Base-by-base conservation (phyloP, 2,888 invertebrate species). In the Scaptomyza tumidula region DNA sequence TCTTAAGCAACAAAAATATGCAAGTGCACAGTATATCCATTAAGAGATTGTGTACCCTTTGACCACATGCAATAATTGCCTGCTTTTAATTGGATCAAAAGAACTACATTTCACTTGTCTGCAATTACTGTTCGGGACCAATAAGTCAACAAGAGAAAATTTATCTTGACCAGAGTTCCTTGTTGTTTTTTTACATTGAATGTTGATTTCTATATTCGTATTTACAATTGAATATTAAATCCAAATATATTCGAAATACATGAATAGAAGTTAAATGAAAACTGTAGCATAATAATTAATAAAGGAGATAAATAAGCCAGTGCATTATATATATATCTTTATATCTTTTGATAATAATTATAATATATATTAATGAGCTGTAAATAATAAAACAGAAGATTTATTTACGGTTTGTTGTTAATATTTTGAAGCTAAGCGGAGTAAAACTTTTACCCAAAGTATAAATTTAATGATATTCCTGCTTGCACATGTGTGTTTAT, bases 11-110 rank as follows among this genome's bases (percentile, higher is more conserved):
- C 11, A 33, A n/a, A n/a, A n/a, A n/a, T n/a, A n/a, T n/a, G n/a
- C n/a, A n/a, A n/a, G n/a, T n/a, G n/a, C n/a, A n/a, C n/a, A 50
- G 13, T n/a, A 44, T 13, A 45, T 55, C 43, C 45, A 24, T 55
- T 55, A 33, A 35, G 10, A 37, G 4, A 11, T 13, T 5, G n/a
- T 11, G 24, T 16, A 14, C 6, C 43, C 63, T 54, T 64, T 63
- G 64, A 24, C 14, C 41, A 33, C 24, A 49, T 7, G 6, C 43
- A 41, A 19, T 41, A 53, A 29, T 39, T 35, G 13, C 24, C n/a
- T 27, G 33, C 41, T 7, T 10, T 27, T 19, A n/a, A 37, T 19
- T 16, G 16, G 48, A 39, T 68, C 59, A 27, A 33, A 13, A 13
- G 33, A 11, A 13, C 35, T 16, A 6, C 19, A 14, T 27, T 9